Base-by-base conservation (phyloP, 2,888 invertebrate genomes). In the Sceliomorpha sp. region DNA sequence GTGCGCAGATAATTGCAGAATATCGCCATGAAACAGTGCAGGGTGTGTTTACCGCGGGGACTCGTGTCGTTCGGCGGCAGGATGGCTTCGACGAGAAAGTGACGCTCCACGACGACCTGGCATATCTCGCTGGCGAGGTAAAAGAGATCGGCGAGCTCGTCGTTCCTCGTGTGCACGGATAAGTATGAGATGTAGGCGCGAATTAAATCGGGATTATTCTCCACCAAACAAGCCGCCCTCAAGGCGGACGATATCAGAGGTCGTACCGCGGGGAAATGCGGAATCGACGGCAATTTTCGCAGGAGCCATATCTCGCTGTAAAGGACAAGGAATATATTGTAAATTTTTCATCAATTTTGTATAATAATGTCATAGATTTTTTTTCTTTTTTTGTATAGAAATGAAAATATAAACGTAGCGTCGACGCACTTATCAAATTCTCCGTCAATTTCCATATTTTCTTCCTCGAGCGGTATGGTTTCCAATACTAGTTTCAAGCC, bases 81-180 rank as follows among this genome's bases (percentile, higher is more conserved):
- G 72, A 97, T 94, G 71, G 94, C 94, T 40, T 93, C 93, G 79
- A 96, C 94, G 79, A 98, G 94, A 4, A 95, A 95, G 70, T 94
- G 94, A 10, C 98, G 91, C 88, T 98, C 98, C 56, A 98, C 97
- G 68, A 98, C 94, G 75, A 98, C 89, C 75, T 97, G 96, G 7
- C 96, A 95, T 85, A 98, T 92, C 86, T 98, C 98, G 89, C 93
- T 91, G 0, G 90, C 92, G 42, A 94, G 89, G 76, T 94, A 94
- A 36, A 92, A 90, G 79, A 94, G 89, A 66, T 94, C 93, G 0
- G 91, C 91, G 0, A 94, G 90, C 1, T 92, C 89, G 81, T 93
- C 93, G 56, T 92, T 91, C 79, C 88, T 74, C 0, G 94, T 94
- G 86, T 96, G 94, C 1, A 91, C 90, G 0, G 96, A 93, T 37